Conservation (phyloP, 1,140 invertebrate species). For the Caenorhabditis inopinata region DNA sequence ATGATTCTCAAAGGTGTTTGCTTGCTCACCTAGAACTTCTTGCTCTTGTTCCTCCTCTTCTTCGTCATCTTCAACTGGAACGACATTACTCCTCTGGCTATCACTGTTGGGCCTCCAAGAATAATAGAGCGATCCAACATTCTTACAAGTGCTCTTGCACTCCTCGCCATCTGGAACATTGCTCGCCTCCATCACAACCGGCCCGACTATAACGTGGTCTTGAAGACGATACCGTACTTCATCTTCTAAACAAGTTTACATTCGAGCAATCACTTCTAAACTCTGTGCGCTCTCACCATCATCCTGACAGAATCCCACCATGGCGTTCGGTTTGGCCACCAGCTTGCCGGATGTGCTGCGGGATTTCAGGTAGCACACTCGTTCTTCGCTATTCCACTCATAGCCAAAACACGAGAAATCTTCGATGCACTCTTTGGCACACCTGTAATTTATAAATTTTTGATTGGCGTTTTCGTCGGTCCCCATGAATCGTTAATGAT, state of each 20-base stretch:
- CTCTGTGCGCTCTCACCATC: neutral
- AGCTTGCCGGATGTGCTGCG: neutral
- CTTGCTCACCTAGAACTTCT: neutral
- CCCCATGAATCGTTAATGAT: slow-evolving; percentile 20
- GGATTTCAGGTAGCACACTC: neutral
- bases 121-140: neutral
- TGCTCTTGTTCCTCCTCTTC: slow-evolving; percentile 10
- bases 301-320: slow-evolving; percentile 30
- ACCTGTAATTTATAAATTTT: slow-evolving; percentile 20
- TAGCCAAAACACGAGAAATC: slow-evolving; percentile 29
- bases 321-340: slow-evolving; percentile 1
- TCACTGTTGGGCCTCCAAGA: neutral
- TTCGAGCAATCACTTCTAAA: slow-evolving; percentile 31
- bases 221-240: slow-evolving; percentile 30
- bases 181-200: neutral
- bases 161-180: slow-evolving; percentile 5
- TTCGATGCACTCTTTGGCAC: slow-evolving; percentile 28
- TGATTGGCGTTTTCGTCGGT: slow-evolving; percentile 6
- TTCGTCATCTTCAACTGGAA: neutral
- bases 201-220: slow-evolving; percentile 18
- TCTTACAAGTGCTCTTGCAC: neutral
- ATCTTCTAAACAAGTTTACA: slow-evolving; percentile 34
- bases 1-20: too few species aligned
- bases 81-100: neutral
- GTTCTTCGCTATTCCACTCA: slow-evolving; percentile 24